phyloP scores from a whole-genome alignment of 2,797 vertebrate species.

The Gadopsis marmoratus region DNA sequence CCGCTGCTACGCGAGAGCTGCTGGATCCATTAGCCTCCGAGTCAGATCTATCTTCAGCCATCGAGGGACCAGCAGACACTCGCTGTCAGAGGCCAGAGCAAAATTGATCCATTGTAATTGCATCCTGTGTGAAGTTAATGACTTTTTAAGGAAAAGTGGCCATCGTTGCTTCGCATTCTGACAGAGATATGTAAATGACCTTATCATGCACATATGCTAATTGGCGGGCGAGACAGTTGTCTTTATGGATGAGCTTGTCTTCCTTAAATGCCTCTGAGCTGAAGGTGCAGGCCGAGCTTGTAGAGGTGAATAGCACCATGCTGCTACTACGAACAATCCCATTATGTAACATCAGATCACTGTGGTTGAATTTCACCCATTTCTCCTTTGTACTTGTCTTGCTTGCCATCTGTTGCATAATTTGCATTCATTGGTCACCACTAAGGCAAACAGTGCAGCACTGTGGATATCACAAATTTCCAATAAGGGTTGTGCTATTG shows the following conservation, averaged over 20 bases:
- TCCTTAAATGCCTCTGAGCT: constrained; percentile 45
- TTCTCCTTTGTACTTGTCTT: background rate
- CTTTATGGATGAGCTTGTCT: constrained; percentile 47
- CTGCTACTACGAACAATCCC: background rate
- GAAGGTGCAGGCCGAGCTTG: constrained; percentile 16
- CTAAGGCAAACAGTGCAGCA: background rate
- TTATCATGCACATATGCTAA: constrained; percentile 55
- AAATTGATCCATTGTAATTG: constrained; percentile 70
- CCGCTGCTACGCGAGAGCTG: constrained; percentile 37
- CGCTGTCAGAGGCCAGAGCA: constrained; percentile 67
- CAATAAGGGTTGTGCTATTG: background rate
- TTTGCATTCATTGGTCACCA: background rate
- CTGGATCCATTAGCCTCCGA: constrained; percentile 73
- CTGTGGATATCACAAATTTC: background rate
- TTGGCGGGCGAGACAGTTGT: constrained; percentile 44
- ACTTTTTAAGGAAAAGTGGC: constrained; percentile 71
- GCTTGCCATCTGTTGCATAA: background rate
- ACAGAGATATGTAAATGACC: constrained; percentile 71
- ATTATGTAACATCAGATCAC: constrained; percentile 1
- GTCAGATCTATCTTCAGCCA: constrained; percentile 70
- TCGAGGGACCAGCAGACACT: constrained; percentile 62
- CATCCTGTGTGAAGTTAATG: constrained; percentile 72
- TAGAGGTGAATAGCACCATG: background rate
- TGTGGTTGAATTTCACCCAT: background rate
- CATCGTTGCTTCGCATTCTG: constrained; percentile 56